phyloP scores from a whole-genome alignment of 2,797 vertebrate species.

The Chelmon rostratus region DNA sequence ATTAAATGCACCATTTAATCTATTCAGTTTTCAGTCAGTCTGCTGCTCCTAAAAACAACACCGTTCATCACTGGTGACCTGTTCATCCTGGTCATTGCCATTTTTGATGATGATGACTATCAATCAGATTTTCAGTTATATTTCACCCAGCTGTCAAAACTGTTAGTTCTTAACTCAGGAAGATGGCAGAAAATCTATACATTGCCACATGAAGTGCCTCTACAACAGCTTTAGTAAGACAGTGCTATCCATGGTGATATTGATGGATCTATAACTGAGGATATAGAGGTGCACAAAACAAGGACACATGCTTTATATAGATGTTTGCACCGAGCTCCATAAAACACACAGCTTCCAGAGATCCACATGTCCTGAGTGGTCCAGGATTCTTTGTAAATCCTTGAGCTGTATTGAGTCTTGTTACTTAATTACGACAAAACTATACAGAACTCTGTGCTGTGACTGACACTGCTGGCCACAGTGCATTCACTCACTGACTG shows the following conservation, averaged over 20 bases:
- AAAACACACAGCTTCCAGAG: background rate
- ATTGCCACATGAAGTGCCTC: background rate
- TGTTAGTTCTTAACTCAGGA: background rate
- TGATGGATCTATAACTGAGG: background rate
- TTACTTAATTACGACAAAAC: background rate
- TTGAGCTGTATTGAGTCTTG: background rate
- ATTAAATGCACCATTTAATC: conserved; percentile 84
- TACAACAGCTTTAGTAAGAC: background rate
- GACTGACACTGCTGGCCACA: background rate
- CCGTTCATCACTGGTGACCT: conserved; percentile 47
- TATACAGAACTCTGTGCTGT: background rate
- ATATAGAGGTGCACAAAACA: conserved; percentile 7
- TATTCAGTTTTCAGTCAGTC: conserved; percentile 63
- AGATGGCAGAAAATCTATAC: background rate
- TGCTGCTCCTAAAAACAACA: conserved; percentile 56
- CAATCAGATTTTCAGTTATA: background rate
- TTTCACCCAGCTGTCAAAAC: background rate
- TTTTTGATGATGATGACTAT: background rate
- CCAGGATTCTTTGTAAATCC: background rate
- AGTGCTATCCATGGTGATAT: background rate
- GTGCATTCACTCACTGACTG: background rate
- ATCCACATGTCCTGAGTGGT: background rate
- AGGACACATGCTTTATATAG: background rate
- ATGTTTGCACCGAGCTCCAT: background rate
- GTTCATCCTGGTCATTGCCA: conserved; percentile 1